phyloP scores from a whole-genome alignment of 2,888 invertebrate genomes.

The Lamellibrachia columna region DNA sequence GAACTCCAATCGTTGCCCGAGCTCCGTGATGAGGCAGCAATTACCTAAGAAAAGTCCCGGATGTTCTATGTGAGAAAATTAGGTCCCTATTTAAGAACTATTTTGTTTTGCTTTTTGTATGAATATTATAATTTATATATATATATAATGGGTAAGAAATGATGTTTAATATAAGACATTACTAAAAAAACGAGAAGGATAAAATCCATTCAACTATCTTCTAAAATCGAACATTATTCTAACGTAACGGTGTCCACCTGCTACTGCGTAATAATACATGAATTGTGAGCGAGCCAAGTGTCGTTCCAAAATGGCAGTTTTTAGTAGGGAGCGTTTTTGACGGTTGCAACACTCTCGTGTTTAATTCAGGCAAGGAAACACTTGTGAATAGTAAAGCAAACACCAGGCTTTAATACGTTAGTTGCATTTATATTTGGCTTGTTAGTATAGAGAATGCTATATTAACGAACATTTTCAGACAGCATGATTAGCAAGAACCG shows the following conservation, averaged over 20 bases:
- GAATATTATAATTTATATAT: neutral
- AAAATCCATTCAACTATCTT: neutral
- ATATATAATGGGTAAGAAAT: neutral
- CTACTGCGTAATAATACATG: neutral
- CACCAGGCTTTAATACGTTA: neutral
- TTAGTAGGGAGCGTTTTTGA: neutral
- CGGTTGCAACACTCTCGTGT: neutral
- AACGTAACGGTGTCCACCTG: neutral
- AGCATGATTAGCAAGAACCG: neutral
- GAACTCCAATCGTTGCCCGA: constrained; percentile 16
- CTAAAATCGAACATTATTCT: neutral
- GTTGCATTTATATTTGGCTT: neutral
- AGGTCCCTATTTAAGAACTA: constrained; percentile 13
- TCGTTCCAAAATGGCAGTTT: constrained; percentile 1
- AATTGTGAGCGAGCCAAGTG: neutral
- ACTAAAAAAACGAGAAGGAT: neutral
- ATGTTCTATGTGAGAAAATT: neutral
- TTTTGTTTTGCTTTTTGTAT: neutral
- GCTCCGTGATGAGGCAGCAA: constrained; percentile 10
- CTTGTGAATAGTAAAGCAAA: neutral
- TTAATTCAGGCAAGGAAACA: constrained; percentile 11
- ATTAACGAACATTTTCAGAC: neutral
- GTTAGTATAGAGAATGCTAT: neutral
- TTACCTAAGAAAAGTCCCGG: constrained; percentile 16
- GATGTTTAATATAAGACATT: neutral